A percentile compares a stretch with the other conserved stretches of the same genome.
phyloP scores from a whole-genome alignment of 2,113 vertebrate genomes.

The Epinephelus fuscoguttatus region DNA sequence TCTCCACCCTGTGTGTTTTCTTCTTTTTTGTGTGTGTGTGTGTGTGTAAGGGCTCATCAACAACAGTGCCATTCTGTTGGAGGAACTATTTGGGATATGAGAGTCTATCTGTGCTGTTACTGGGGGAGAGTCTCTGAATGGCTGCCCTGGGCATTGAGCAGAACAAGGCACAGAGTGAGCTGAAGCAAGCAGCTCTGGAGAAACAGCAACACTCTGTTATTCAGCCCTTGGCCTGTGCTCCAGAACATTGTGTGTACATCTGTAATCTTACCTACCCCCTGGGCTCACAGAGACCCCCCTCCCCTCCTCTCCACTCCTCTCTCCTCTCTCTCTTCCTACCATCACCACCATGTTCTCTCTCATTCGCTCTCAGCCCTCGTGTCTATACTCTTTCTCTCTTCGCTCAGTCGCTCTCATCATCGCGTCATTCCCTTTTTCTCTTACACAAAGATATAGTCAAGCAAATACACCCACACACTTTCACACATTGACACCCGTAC shows the following conservation, averaged over 20 bases:
- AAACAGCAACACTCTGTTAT: slow-evolving; percentile 78
- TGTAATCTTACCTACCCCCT: slow-evolving; percentile 81
- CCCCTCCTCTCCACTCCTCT: background rate
- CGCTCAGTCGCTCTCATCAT: slow-evolving; percentile 57
- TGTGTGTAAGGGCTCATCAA: slow-evolving; percentile 55
- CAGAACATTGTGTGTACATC: slow-evolving; percentile 82
- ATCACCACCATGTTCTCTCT: slow-evolving; percentile 50
- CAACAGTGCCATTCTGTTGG: slow-evolving; percentile 58
- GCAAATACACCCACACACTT: slow-evolving; percentile 80
- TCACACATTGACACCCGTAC: slow-evolving; percentile 78
- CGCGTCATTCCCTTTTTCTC: slow-evolving; percentile 67
- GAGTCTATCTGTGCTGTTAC: slow-evolving; percentile 59
- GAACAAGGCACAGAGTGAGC: slow-evolving; percentile 74
- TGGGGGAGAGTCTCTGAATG: slow-evolving; percentile 75
- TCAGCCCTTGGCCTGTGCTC: slow-evolving; percentile 81
- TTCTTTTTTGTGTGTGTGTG: slow-evolving; percentile 10
- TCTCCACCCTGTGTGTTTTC: slow-evolving; percentile 18
- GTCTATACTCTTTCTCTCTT: slow-evolving; percentile 54
- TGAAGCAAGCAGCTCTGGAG: slow-evolving; percentile 74
- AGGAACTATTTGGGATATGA: slow-evolving; percentile 72
- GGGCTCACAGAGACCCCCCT: slow-evolving; percentile 56
- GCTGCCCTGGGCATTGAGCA: slow-evolving; percentile 77
- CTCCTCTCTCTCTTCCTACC: slow-evolving; percentile 28
- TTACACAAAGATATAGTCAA: slow-evolving; percentile 80
- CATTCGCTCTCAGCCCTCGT: slow-evolving; percentile 52